Conservation (phyloP, 1,140 invertebrate genomes). For the Pseudomyrmex sp. region DNA sequence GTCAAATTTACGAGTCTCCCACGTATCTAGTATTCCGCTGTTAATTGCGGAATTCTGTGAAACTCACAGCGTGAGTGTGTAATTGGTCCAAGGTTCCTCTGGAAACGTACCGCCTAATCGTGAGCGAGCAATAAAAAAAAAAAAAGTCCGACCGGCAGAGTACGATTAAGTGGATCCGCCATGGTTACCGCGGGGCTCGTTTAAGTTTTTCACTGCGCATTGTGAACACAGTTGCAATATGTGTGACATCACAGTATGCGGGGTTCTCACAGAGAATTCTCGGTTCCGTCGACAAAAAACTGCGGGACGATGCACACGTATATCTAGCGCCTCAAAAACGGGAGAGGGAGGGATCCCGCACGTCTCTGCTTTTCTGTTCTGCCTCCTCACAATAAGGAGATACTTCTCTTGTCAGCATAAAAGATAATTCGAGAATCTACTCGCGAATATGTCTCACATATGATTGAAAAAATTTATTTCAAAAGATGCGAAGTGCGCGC, state of each 20-base stretch:
- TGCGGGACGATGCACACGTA: conserved; percentile 31
- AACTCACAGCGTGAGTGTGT: neutral
- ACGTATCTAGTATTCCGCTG: conserved; percentile 41
- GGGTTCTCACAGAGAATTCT: conserved; percentile 79
- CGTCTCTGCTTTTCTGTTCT: neutral
- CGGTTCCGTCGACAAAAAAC: conserved; percentile 73
- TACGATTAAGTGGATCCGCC: conserved; percentile 68
- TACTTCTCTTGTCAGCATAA: neutral
- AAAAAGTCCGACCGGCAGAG: conserved; percentile 44
- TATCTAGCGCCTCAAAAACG: conserved; percentile 30
- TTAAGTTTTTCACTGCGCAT: conserved; percentile 76
- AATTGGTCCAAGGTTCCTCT: conserved; percentile 35
- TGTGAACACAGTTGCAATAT: conserved; percentile 71
- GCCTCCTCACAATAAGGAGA: conserved; percentile 37
- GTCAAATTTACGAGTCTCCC: conserved; percentile 12
- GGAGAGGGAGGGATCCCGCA: neutral
- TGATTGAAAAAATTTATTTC: conserved; percentile 28
- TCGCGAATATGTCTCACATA: neutral
- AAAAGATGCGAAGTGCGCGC: neutral
- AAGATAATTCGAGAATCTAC: conserved; percentile 14
- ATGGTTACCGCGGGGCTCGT: conserved; percentile 66
- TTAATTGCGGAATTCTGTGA: conserved; percentile 33
- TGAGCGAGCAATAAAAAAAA: conserved; percentile 24
- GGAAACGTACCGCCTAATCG: conserved; percentile 43
- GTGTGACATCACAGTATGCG: conserved; percentile 76